These are phyloP conservation scores for Poecile montanus DNA, from an alignment of 2,797 vertebrate genomes.

Conservation along the genomic window DNA sequence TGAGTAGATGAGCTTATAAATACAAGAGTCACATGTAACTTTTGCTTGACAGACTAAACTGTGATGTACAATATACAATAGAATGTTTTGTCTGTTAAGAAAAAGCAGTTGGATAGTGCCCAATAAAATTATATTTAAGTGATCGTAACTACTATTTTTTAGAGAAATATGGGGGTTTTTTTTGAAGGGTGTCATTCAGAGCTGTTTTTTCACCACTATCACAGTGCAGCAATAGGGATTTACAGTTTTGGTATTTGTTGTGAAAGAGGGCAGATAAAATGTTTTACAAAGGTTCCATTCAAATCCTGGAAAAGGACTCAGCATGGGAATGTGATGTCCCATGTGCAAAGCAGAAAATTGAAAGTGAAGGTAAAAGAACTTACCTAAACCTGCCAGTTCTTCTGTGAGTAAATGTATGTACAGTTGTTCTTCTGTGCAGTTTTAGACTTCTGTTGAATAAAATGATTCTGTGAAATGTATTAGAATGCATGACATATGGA, in stretches of 20 bases:
- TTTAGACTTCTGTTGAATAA: not conserved
- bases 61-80: not conserved
- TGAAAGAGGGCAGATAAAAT: not conserved
- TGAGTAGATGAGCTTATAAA: not conserved
- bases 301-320: not conserved
- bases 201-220: not conserved
- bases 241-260: not conserved
- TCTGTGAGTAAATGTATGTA: not conserved
- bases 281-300: not conserved
- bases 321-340: not conserved
- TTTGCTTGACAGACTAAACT: not conserved
- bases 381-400: not conserved
- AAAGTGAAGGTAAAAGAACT: not conserved
- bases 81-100: not conserved
- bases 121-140: not conserved
- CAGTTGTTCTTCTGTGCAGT: not conserved
- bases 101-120: not conserved
- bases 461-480: not conserved
- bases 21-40: accelerated
- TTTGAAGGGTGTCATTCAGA: not conserved
- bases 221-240: not conserved
- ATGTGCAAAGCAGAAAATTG: not conserved
- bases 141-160: not conserved
- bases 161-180: not conserved
- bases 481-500: not conserved